Base-by-base conservation (phyloP, 2,888 invertebrate species). In the Rhimphoctona megacephalus region DNA sequence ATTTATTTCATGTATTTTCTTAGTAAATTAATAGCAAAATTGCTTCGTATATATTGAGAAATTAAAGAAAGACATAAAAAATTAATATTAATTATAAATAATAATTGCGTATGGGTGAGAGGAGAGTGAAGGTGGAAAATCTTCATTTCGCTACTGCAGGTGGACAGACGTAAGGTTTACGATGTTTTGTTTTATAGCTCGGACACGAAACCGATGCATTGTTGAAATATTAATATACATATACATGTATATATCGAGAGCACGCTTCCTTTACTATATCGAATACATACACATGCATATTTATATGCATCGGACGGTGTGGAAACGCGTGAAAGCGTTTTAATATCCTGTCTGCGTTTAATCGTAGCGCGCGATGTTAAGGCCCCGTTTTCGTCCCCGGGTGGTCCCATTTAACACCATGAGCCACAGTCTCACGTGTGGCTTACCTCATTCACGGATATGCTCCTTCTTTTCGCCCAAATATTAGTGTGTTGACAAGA, bases 261-360 rank as follows among this genome's bases (percentile, higher is more conserved):
- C 54, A 64, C 49, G 81, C 64, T 70, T 73, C 69, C 69, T 36
- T 69, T 66, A 57, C 72, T 43, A 67, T 36, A 54, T 54, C 39
- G 22, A 9, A 30, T 5, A 33, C n/a, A 43, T n/a, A 67, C n/a
- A 39, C 8, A 39, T 9, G 19, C 36, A 36, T 25, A 54, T 30
- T 8, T 52, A 61, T 43, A 30, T 19, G 6, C 43, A 81, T 76
- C 46, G 66, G 74, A 61, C 36, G 46, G 54, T 22, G 54, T 30
- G 30, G 33, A 78, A 77, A 61, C 64, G 69, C 77, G 83, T 33
- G 87, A 83, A 85, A 91, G 89, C 90, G 90, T 91, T 93, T 93
- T 93, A 93, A 93, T 93, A 93, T 93, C 93, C 93, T 92, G 93
- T 93, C 92, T 92, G 91, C 92, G 90, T 93, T 93, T 93, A 93